Evolutionary conservation across 2,888 invertebrate species (phyloP).

Genomic region (Cataglyphis albicans): DNA sequence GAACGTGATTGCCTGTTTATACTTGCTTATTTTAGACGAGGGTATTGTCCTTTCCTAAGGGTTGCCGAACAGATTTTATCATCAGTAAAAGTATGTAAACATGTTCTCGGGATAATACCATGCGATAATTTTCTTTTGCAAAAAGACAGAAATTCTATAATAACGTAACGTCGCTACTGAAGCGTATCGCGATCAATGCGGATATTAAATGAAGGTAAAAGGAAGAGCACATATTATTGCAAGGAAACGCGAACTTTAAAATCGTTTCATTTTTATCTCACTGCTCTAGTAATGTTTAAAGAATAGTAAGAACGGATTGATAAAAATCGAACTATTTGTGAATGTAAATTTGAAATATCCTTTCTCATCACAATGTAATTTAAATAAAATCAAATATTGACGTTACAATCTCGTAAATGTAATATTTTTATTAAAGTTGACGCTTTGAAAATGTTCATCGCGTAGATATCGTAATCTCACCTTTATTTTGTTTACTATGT

Average conservation of each 20-base stretch:
- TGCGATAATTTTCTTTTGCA: constrained; percentile 65
- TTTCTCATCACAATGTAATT: constrained; percentile 63
- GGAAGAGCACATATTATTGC: constrained; percentile 27
- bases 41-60: constrained; percentile 46
- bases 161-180: constrained; percentile 24
- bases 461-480: constrained; percentile 52
- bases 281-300: constrained; percentile 46
- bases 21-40: constrained; percentile 33
- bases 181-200: background rate
- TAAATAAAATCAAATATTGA: constrained; percentile 65
- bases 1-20: constrained; percentile 58
- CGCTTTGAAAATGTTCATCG: constrained; percentile 49
- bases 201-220: constrained; percentile 40
- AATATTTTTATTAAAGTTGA: constrained; percentile 54
- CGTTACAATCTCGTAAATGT: constrained; percentile 43
- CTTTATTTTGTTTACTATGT: background rate
- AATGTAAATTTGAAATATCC: constrained; percentile 48
- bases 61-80: constrained; percentile 59
- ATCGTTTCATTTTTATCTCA: constrained; percentile 15
- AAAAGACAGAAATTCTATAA: constrained; percentile 24
- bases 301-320: constrained; percentile 51
- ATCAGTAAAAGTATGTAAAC: constrained; percentile 64
- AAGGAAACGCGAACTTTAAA: constrained; percentile 24
- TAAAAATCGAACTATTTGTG: constrained; percentile 51
- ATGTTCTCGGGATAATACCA: constrained; percentile 66